phyloP scores from a whole-genome alignment of 2,888 invertebrate species.

The Platypus cylindrus region DNA sequence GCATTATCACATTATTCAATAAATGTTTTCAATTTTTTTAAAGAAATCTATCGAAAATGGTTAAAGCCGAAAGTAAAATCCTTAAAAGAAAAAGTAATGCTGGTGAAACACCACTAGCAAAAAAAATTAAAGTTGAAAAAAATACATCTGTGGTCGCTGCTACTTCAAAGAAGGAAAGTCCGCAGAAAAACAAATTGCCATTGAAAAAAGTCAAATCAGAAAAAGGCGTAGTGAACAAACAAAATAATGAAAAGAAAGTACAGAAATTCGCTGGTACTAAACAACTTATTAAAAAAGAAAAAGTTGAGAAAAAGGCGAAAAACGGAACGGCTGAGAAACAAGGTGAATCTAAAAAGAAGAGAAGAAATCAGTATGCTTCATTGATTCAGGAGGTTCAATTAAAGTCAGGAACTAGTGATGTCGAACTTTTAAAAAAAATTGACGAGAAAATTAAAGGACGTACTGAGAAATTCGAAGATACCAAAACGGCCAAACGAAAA shows the following conservation, averaged over 20 bases:
- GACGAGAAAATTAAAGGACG: constrained; percentile 16
- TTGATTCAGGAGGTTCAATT: constrained; percentile 15
- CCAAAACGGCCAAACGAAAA: constrained; percentile 21
- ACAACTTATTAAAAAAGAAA: constrained; percentile 6
- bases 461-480: constrained; percentile 11
- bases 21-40: too few species aligned
- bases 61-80: constrained; percentile 16
- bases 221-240: constrained; percentile 5
- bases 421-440: constrained; percentile 11
- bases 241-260: constrained; percentile 15
- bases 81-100: constrained; percentile 16
- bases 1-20: too few species aligned
- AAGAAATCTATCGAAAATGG: constrained; percentile 15
- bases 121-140: constrained; percentile 16
- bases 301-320: constrained; percentile 7
- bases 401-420: constrained; percentile 11
- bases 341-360: constrained; percentile 10
- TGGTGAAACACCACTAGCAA: constrained; percentile 16
- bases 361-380: constrained; percentile 9
- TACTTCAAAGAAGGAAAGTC: constrained; percentile 7
- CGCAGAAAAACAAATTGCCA: too few species aligned
- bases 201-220: constrained; percentile 8
- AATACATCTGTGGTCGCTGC: constrained; percentile 4
- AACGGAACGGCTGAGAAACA: constrained; percentile 6
- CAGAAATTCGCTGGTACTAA: constrained; percentile 18